Conservation (phyloP, 1,140 invertebrate genomes). For the Elysia chlorotica region DNA sequence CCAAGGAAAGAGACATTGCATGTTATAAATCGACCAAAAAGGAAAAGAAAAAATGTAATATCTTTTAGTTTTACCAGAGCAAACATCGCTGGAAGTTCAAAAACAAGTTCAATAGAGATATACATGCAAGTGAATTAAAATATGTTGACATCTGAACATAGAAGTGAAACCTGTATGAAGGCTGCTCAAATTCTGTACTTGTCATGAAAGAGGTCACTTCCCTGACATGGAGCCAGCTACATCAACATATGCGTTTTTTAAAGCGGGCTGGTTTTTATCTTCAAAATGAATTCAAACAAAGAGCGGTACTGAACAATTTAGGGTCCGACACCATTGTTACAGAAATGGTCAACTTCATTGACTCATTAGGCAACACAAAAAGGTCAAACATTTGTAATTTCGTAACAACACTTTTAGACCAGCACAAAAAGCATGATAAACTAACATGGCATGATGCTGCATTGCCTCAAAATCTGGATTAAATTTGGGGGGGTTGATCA, state of each 20-base stretch:
- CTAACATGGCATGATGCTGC: conserved; percentile 3
- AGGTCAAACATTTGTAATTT: neutral
- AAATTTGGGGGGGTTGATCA: conserved; percentile 14
- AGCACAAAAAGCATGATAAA: neutral
- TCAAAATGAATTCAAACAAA: neutral
- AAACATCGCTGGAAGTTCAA: neutral
- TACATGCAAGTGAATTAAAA: neutral
- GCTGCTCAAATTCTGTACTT: neutral
- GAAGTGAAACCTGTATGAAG: neutral
- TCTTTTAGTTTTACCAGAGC: neutral
- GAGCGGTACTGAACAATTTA: neutral
- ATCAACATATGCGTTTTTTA: neutral
- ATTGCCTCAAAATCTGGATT: conserved; percentile 4
- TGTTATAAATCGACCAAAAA: neutral
- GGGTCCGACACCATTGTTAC: neutral
- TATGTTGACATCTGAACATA: neutral
- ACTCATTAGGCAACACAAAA: neutral
- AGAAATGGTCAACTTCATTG: neutral
- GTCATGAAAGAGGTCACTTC: neutral
- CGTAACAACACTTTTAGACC: neutral
- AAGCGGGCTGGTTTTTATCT: neutral
- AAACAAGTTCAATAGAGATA: neutral
- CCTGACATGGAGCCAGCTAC: neutral
- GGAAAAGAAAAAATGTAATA: neutral
- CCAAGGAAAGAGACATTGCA: neutral